These are phyloP conservation scores for Diarsia dahlii DNA, from an alignment of 2,888 invertebrate genomes.

Conservation along the genomic window DNA sequence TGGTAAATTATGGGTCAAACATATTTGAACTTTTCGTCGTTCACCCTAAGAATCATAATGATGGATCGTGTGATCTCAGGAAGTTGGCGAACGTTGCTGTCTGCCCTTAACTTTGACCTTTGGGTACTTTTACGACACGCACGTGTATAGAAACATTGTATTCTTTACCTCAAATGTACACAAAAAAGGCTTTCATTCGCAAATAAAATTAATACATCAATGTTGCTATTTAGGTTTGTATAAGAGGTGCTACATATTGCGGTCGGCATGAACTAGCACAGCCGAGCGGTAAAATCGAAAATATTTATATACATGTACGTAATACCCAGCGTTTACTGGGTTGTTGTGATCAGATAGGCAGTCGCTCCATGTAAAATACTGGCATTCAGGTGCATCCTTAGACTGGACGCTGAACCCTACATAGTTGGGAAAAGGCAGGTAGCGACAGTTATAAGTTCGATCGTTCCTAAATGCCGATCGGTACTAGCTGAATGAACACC, in stretches of 20 bases:
- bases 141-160: neutral
- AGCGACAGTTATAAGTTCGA: too few species aligned
- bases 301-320: too few species aligned
- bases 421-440: too few species aligned
- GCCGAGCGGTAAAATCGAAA: neutral
- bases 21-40: neutral
- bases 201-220: conserved; percentile 30
- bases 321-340: neutral
- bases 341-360: neutral
- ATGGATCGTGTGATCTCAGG: neutral
- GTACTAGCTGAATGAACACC: neutral
- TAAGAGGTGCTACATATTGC: neutral
- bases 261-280: neutral
- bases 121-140: neutral
- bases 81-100: neutral
- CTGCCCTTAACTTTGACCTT: neutral
- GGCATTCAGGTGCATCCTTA: too few species aligned
- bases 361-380: neutral
- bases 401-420: too few species aligned
- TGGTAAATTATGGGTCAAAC: neutral
- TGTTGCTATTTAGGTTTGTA: neutral
- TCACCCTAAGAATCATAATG: neutral
- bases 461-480: too few species aligned
- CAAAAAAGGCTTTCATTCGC: conserved; percentile 17
- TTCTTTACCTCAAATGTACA: neutral